Conservation (phyloP, 2,797 vertebrate species). For the Phoeniculus purpureus region DNA sequence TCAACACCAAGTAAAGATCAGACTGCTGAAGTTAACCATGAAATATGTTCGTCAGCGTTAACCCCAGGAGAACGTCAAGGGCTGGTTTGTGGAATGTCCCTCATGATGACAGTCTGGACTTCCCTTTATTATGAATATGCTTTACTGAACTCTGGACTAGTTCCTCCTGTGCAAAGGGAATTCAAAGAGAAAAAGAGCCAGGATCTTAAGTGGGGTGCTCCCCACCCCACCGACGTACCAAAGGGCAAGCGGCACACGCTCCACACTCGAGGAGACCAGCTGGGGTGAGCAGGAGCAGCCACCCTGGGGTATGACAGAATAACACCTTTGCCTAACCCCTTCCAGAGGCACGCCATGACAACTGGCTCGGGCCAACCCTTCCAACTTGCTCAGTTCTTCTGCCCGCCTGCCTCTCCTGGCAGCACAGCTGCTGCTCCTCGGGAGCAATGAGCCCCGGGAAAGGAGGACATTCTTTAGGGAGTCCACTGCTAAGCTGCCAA, state of each 20-base stretch:
- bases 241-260: not conserved
- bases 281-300: not conserved
- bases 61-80: not conserved
- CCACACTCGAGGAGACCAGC: not conserved
- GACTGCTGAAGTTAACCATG: not conserved
- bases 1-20: not conserved
- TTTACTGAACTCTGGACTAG: not conserved
- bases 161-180: not conserved
- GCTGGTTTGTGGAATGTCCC: not conserved
- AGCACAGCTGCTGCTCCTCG: not conserved
- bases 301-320: accelerated
- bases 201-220: not conserved
- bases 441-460: not conserved
- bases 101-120: not conserved
- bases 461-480: not conserved
- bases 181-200: not conserved
- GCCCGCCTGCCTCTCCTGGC: not conserved
- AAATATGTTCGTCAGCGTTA: not conserved
- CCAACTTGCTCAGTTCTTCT: not conserved
- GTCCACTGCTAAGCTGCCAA: conserved; percentile 1
- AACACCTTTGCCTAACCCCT: not conserved
- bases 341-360: not conserved
- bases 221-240: accelerated
- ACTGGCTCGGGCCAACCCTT: not conserved
- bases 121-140: not conserved